Evolutionary conservation across 1,140 invertebrate species (phyloP).

Genomic region (Drosophila pruinosa): DNA sequence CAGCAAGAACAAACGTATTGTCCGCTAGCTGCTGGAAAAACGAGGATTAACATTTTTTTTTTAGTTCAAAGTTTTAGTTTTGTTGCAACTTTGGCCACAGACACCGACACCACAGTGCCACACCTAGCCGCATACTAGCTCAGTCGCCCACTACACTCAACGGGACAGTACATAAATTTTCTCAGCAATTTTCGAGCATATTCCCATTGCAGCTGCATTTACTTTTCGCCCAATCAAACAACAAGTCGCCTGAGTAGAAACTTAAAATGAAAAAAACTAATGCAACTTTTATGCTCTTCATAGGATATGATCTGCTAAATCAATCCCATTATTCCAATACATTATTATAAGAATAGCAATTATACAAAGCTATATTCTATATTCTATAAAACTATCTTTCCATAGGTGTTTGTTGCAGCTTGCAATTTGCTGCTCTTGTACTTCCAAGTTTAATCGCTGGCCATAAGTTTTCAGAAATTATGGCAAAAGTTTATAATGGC

Average conservation of each 20-base stretch:
- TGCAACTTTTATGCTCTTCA: slow-evolving; percentile 5
- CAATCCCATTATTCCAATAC: neutral
- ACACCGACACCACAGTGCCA: slow-evolving; percentile 48
- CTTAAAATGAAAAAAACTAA: neutral
- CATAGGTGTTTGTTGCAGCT: slow-evolving; percentile 2
- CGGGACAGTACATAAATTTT: slow-evolving; percentile 65
- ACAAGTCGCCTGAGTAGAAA: slow-evolving; percentile 37
- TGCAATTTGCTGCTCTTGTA: neutral
- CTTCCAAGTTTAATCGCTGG: slow-evolving; percentile 16
- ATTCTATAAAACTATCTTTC: neutral
- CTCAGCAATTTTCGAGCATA: slow-evolving; percentile 57
- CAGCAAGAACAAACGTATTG: slow-evolving; percentile 75
- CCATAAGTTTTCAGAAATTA: slow-evolving; percentile 48
- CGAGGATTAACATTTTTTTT: slow-evolving; percentile 33
- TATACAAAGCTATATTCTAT: neutral
- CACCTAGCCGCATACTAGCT: neutral
- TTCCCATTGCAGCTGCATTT: slow-evolving; percentile 26
- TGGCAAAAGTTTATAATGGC: slow-evolving; percentile 31
- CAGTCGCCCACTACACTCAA: slow-evolving; percentile 8
- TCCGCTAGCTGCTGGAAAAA: slow-evolving; percentile 42
- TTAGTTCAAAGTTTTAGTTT: slow-evolving; percentile 68
- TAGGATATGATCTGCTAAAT: neutral
- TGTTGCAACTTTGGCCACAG: slow-evolving; percentile 76
- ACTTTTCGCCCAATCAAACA: slow-evolving; percentile 39
- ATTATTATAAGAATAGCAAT: neutral